Evolutionary conservation across 2,888 invertebrate species (phyloP), one percentile per base, ranked within the genome.

Genomic region (Acrobasis repandana): DNA sequence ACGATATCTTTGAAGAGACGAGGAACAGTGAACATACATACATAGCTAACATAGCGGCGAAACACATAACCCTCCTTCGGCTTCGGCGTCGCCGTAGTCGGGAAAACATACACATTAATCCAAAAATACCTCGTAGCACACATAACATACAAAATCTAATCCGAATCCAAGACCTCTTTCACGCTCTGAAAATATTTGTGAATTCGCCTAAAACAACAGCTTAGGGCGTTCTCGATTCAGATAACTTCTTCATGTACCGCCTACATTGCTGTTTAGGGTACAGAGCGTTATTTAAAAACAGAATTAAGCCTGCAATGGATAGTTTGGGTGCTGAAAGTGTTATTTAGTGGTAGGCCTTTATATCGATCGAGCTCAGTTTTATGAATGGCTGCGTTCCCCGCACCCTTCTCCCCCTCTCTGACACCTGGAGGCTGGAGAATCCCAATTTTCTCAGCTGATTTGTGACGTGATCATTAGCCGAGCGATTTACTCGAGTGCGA

Each of bases 301-400:
- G 61, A 56, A 16, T 54, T 47, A 60, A 65, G 62, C 63, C 66
- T 64, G 66, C 72, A 71, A 69, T 77, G 80, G 64, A 64, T 47
- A 43, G 15, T 16, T 43, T 43, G 52, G 58, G 50, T 46, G 18
- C 54, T 47, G 58, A 61, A 67, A 71, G 65, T 72, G 67, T 76
- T 69, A 73, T 66, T 69, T 73, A 67, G 56, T 63, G 71, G 70
- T 77, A 75, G 72, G 77, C 74, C 77, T 75, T 77, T 74, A 76
- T 90, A 90, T 90, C 86, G 90, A 90, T 89, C 89, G 79, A 65
- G 69, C 77, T 82, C 77, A 84, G 84, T 88, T 88, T 89, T 88
- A 88, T 90, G 90, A 90, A 90, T 90, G 90, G 88, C 79, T 74
- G 76, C 69, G 68, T 72, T 69, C 70, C 69, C 68, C 69, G 58